These are phyloP conservation scores for Bombyx mandarina DNA, from an alignment of 1,140 invertebrate genomes.

Conservation along the genomic window DNA sequence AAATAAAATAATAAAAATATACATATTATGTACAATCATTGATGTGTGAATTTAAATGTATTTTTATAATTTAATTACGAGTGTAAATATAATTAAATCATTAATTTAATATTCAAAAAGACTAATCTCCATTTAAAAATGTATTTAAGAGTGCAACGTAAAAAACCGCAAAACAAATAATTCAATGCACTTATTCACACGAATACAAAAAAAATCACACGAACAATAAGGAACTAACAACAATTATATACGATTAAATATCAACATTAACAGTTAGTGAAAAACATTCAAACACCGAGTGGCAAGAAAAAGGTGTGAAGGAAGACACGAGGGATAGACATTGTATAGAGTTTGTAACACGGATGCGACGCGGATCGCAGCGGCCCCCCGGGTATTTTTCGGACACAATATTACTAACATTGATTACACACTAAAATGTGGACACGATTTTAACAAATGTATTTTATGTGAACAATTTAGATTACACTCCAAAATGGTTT, in stretches of 20 bases:
- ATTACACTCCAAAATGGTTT: no score
- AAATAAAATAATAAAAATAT: no score
- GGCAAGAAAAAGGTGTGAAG: conserved; percentile 67
- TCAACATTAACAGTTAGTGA: conserved; percentile 71
- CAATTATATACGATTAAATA: conserved; percentile 27
- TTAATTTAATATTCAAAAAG: not conserved
- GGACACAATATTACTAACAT: no score
- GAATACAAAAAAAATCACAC: conserved; percentile 16
- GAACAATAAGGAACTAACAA: conserved; percentile 29
- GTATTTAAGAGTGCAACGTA: no score
- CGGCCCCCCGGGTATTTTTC: conserved; percentile 56
- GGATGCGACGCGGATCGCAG: conserved; percentile 51
- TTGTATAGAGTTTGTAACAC: conserved; percentile 51
- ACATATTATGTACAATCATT: no score
- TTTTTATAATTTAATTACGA: conserved; percentile 5
- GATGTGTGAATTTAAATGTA: no score
- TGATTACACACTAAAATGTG: no score
- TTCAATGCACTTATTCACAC: no score
- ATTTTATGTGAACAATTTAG: no score
- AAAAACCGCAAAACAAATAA: no score
- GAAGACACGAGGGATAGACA: conserved; percentile 59
- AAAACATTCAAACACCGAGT: conserved; percentile 64
- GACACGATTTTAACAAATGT: no score
- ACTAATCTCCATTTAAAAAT: no score
- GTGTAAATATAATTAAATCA: not conserved